A percentile compares a stretch with the other conserved stretches of the same genome.
These are phyloP conservation scores for Bubalus kerabau DNA, from an alignment of 2,113 vertebrate species.

Conservation along the genomic window DNA sequence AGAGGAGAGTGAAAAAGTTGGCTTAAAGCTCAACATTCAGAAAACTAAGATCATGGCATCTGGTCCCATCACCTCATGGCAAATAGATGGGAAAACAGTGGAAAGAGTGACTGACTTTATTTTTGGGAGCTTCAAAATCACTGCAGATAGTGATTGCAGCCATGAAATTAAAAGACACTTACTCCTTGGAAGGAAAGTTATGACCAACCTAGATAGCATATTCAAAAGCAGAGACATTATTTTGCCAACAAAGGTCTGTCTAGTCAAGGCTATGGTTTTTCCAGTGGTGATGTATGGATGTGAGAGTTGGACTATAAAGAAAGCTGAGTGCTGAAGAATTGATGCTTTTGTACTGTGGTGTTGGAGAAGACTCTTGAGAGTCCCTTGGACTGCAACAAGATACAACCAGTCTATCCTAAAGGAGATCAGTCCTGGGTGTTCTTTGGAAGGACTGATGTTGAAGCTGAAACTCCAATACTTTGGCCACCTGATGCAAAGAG, in stretches of 20 bases:
- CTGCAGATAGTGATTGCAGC: not conserved
- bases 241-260: not conserved
- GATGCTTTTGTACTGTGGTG: not conserved
- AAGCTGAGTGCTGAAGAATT: fast-evolving
- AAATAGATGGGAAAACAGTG: not conserved
- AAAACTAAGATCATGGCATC: not conserved
- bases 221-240: too few relatives aligned
- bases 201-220: not conserved
- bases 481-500: not conserved
- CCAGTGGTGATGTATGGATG: not conserved
- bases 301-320: not conserved
- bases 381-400: not conserved
- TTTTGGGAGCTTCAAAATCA: fast-evolving
- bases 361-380: not conserved
- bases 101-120: not conserved
- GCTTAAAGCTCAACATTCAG: not conserved
- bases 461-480: not conserved
- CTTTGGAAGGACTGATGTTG: not conserved
- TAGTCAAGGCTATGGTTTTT: not conserved
- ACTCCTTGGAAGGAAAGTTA: not conserved
- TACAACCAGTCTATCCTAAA: not conserved
- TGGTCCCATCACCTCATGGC: not conserved
- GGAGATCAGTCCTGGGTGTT: not conserved
- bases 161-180: not conserved
- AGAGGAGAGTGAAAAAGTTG: not conserved